Percentiles rank a stretch among this genome's conserved stretches.
phyloP scores from a whole-genome alignment of 2,113 vertebrate species.

The Eulemur rufifrons region DNA sequence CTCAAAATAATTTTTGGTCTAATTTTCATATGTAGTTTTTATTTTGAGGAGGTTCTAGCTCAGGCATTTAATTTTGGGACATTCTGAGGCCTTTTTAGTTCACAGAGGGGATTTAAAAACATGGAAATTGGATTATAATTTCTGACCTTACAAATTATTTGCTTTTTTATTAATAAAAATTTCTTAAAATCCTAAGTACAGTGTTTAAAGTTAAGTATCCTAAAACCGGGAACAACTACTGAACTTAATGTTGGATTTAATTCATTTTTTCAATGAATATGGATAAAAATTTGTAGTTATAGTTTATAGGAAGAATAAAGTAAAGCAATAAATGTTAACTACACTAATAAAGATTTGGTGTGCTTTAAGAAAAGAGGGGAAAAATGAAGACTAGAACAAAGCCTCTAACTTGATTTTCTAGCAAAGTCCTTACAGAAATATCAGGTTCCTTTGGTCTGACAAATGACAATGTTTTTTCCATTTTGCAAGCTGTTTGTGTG shows the following conservation, averaged over 20 bases:
- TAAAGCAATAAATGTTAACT: not conserved
- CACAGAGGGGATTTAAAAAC: not conserved
- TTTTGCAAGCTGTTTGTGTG: conserved; percentile 41
- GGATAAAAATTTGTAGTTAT: not conserved
- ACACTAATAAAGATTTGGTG: not conserved
- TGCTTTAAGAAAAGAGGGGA: not conserved
- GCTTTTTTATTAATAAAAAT: not conserved
- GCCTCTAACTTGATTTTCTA: conserved; percentile 4
- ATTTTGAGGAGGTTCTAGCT: conserved; percentile 13
- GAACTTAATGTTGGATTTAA: conserved; percentile 9
- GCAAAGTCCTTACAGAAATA: not conserved
- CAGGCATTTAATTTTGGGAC: not conserved
- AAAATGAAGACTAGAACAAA: not conserved
- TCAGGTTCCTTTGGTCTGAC: not conserved
- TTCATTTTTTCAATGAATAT: conserved; percentile 11
- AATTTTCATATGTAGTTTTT: conserved; percentile 29
- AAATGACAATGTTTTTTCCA: conserved; percentile 10
- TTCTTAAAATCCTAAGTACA: not conserved
- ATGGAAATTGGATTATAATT: conserved; percentile 8
- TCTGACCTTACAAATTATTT: conserved; percentile 10
- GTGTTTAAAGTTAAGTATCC: not conserved
- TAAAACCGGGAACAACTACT: not conserved
- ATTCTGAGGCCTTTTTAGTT: conserved; percentile 15
- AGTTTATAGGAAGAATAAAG: not conserved
- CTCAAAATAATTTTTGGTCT: not conserved